Conservation (phyloP, 2,888 invertebrate species). For the Watsonalla cultraria region DNA sequence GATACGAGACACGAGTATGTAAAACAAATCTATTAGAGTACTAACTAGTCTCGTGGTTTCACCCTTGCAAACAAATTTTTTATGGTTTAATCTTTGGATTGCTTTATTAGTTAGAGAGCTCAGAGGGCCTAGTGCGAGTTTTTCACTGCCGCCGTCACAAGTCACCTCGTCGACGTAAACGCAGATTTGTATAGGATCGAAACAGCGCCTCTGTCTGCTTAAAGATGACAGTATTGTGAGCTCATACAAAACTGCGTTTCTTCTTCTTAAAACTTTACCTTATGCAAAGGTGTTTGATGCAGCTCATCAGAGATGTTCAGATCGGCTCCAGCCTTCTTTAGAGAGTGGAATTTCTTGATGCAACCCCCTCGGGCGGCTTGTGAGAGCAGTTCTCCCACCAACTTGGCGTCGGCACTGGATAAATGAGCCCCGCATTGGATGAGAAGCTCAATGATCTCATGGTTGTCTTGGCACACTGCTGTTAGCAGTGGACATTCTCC, state of each 20-base stretch:
- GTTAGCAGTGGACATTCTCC: slow-evolving; percentile 85
- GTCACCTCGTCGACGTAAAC: too few relatives aligned
- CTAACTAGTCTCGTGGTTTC: too few relatives aligned
- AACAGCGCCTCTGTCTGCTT: too few relatives aligned
- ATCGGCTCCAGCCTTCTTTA: slow-evolving; percentile 83
- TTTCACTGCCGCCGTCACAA: too few relatives aligned
- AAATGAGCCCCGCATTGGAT: slow-evolving; percentile 87
- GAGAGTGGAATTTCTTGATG: slow-evolving; percentile 77
- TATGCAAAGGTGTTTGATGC: slow-evolving; percentile 83
- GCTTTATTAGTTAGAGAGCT: too few relatives aligned
- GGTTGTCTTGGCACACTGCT: slow-evolving; percentile 82
- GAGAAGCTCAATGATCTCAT: slow-evolving; percentile 81
- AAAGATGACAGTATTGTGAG: too few relatives aligned
- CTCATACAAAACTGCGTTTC: too few relatives aligned
- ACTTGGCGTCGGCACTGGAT: slow-evolving; percentile 73
- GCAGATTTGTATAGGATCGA: too few relatives aligned
- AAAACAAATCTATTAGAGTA: too few relatives aligned
- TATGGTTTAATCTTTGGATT: background rate
- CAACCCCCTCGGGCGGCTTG: slow-evolving; percentile 81
- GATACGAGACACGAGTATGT: too few relatives aligned
- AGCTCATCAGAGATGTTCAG: slow-evolving; percentile 80
- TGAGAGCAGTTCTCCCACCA: slow-evolving; percentile 83
- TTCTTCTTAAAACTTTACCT: slow-evolving; percentile 55
- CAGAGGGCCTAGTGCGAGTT: too few relatives aligned
- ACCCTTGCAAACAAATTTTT: background rate